Percentiles rank a stretch among this genome's conserved stretches.
Conservation (phyloP, 2,113 vertebrate genomes). For the Lucifuga dentata region DNA sequence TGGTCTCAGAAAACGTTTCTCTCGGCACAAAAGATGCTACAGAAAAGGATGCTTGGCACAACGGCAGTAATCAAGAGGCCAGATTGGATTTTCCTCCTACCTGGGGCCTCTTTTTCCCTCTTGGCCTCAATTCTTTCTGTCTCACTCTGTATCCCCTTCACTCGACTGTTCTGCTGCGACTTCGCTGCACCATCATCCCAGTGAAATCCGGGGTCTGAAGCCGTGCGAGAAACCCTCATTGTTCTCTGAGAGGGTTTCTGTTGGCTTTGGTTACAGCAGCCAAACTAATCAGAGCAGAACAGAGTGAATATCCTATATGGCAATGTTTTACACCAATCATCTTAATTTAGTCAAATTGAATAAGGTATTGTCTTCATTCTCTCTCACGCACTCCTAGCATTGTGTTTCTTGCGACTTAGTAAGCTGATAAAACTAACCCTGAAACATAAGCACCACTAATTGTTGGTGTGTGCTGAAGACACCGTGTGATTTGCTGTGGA, state of each 20-base stretch:
- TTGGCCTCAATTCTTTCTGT: neutral
- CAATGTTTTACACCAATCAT: conserved; percentile 27
- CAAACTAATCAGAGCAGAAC: conserved; percentile 74
- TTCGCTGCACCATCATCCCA: conserved; percentile 60
- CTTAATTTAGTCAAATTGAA: conserved; percentile 12
- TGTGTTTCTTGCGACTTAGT: neutral
- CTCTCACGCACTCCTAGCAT: neutral
- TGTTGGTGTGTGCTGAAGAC: conserved; percentile 2
- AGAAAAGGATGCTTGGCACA: neutral
- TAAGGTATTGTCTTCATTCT: neutral
- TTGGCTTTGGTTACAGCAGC: conserved; percentile 45
- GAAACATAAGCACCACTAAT: neutral
- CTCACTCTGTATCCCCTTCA: conserved; percentile 7
- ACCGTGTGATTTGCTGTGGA: neutral
- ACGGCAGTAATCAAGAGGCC: conserved; percentile 10
- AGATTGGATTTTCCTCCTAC: conserved; percentile 40
- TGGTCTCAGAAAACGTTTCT: conserved; percentile 1
- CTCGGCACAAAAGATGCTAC: conserved; percentile 24
- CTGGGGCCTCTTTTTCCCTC: conserved; percentile 4
- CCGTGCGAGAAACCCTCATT: conserved; percentile 61
- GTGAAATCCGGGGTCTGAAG: conserved; percentile 46
- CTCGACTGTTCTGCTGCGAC: conserved; percentile 42
- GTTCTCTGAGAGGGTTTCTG: conserved; percentile 57
- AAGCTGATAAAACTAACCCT: neutral
- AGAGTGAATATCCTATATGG: conserved; percentile 50